Percentiles rank a stretch among this genome's conserved stretches.
phyloP scores from a whole-genome alignment of 2,888 invertebrate species.

The Pollenia amentaria region DNA sequence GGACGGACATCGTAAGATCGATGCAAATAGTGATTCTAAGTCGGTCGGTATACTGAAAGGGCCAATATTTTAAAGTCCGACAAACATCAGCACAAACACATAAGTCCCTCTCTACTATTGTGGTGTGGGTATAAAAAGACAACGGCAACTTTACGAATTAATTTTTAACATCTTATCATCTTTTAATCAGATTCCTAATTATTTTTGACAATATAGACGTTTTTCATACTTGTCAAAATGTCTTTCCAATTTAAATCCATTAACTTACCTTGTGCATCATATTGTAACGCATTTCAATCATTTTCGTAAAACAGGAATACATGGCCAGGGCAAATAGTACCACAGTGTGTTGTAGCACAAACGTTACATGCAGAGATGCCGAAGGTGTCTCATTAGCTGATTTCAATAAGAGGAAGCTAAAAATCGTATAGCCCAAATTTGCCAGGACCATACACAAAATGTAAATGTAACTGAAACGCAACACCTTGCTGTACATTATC shows the following conservation, averaged over 20 bases:
- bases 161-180: too few species aligned
- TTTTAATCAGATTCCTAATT: too few species aligned
- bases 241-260: neutral
- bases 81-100: too few species aligned
- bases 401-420: conserved; percentile 80
- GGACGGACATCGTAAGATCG: too few species aligned
- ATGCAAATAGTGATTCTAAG: too few species aligned
- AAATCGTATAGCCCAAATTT: conserved; percentile 78
- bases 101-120: too few species aligned
- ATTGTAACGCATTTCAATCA: conserved; percentile 80
- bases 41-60: too few species aligned
- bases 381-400: conserved; percentile 78
- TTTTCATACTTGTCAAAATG: too few species aligned
- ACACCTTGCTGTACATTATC: conserved; percentile 82
- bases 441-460: conserved; percentile 78
- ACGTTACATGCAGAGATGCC: conserved; percentile 80
- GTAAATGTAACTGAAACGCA: conserved; percentile 79
- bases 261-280: conserved; percentile 82
- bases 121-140: too few species aligned
- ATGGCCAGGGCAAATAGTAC: conserved; percentile 79
- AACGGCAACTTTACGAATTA: too few species aligned
- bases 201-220: too few species aligned
- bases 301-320: conserved; percentile 79
- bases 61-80: too few species aligned
- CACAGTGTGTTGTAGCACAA: conserved; percentile 82